A percentile compares a stretch with the other conserved stretches of the same genome.
phyloP scores from a whole-genome alignment of 2,113 vertebrate genomes.

The Nansenia antarctica region DNA sequence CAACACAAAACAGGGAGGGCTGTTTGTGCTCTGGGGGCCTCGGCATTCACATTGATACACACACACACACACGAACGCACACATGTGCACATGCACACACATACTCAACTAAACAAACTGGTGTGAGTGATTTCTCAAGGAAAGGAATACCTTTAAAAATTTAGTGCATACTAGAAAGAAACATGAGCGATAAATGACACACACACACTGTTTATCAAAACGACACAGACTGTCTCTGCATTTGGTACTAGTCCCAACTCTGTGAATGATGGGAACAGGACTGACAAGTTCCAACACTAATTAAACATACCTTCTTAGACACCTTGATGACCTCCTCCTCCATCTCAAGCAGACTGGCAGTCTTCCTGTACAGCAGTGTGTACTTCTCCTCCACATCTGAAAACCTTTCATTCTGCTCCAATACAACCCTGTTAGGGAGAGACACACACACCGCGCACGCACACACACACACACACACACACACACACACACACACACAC shows the following conservation, averaged over 20 bases:
- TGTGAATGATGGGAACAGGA: background rate
- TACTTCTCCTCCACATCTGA: slow-evolving; percentile 81
- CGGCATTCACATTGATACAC: slow-evolving; percentile 9
- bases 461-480: no score
- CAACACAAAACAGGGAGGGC: slow-evolving; percentile 87
- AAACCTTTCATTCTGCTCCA: slow-evolving; percentile 84
- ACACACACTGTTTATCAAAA: background rate
- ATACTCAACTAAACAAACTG: background rate
- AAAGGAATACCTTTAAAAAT: no score
- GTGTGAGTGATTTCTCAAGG: no score
- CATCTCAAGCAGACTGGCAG: slow-evolving; percentile 71
- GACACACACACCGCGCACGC: no score
- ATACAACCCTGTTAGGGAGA: slow-evolving; percentile 82
- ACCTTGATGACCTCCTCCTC: slow-evolving; percentile 81
- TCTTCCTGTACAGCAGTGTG: slow-evolving; percentile 74
- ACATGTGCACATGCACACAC: background rate
- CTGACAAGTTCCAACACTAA: background rate
- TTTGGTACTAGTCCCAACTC: no score
- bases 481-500: no score
- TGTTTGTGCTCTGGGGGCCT: slow-evolving; percentile 55
- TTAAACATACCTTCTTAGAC: slow-evolving; percentile 83
- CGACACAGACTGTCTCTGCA: no score
- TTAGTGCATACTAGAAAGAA: background rate
- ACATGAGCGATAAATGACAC: background rate
- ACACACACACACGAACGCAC: background rate